Conservation (phyloP, 2,888 invertebrate species). For the Melangyna quadrimaculata region DNA sequence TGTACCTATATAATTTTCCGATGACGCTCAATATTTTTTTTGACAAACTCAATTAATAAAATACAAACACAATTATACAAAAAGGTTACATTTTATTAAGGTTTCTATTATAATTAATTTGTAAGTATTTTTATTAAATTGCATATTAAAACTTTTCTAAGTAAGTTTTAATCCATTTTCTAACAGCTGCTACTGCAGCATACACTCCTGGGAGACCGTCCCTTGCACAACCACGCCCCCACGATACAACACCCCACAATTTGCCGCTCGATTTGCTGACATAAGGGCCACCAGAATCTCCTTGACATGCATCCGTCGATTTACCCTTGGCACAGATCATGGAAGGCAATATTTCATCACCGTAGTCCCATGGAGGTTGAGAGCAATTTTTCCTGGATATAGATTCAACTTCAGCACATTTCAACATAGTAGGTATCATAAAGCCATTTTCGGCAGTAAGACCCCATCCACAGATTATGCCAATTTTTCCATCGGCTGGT, state of each 20-base stretch:
- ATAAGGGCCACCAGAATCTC: conserved; percentile 79
- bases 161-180: conserved; percentile 75
- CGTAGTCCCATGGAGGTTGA: conserved; percentile 79
- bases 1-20: no score
- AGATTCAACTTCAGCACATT: conserved; percentile 82
- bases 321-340: conserved; percentile 84
- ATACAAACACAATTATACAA: no score
- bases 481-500: neutral
- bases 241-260: conserved; percentile 80
- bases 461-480: conserved; percentile 32
- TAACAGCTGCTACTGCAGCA: conserved; percentile 76
- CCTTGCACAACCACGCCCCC: conserved; percentile 81
- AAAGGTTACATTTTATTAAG: no score
- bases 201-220: conserved; percentile 81
- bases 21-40: no score
- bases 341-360: conserved; percentile 79
- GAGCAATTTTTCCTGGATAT: conserved; percentile 81
- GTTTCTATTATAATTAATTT: no score
- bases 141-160: neutral
- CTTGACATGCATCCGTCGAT: conserved; percentile 81
- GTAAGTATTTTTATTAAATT: neutral
- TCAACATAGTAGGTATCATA: conserved; percentile 75
- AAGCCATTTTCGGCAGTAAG: neutral
- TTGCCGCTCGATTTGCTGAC: conserved; percentile 70
- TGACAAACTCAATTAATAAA: no score